phyloP scores from a whole-genome alignment of 2,797 vertebrate genomes.

The Rhabdophis nuchalis region DNA sequence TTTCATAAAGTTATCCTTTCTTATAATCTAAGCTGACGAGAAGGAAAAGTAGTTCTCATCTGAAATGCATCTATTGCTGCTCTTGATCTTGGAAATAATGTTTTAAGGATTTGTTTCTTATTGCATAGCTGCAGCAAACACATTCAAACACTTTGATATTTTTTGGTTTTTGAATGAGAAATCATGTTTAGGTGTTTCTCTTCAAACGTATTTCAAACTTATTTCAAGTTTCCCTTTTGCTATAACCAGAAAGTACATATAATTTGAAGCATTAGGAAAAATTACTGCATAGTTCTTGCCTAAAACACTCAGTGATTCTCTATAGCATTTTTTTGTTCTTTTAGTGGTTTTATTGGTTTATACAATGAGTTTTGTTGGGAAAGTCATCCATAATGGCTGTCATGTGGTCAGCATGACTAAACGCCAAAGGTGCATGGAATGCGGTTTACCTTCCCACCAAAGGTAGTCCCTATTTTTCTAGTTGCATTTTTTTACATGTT shows the following conservation, averaged over 20 bases:
- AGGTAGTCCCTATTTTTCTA: no score
- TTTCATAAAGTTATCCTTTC: constrained; percentile 67
- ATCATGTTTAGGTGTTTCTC: constrained; percentile 5
- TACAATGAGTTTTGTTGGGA: background rate
- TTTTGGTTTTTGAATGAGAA: constrained; percentile 14
- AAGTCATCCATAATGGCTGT: background rate
- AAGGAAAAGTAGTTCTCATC: constrained; percentile 42
- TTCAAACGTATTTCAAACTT: constrained; percentile 28
- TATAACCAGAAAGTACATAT: constrained; percentile 4
- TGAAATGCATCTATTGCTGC: constrained; percentile 42
- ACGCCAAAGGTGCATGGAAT: no score
- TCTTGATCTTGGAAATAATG: constrained; percentile 63
- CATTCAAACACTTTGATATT: constrained; percentile 12
- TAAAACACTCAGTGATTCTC: constrained; percentile 47
- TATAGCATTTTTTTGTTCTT: background rate
- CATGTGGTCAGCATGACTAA: no score
- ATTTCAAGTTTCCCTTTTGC: background rate
- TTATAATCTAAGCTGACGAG: constrained; percentile 44
- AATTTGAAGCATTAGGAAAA: background rate
- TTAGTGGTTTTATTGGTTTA: background rate
- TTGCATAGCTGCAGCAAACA: constrained; percentile 44
- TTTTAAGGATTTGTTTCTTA: constrained; percentile 25
- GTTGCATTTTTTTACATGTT: no score
- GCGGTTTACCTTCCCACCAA: no score
- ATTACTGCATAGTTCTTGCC: constrained; percentile 34